Conservation (phyloP, 2,113 vertebrate genomes). For the Enhydra lutris region DNA sequence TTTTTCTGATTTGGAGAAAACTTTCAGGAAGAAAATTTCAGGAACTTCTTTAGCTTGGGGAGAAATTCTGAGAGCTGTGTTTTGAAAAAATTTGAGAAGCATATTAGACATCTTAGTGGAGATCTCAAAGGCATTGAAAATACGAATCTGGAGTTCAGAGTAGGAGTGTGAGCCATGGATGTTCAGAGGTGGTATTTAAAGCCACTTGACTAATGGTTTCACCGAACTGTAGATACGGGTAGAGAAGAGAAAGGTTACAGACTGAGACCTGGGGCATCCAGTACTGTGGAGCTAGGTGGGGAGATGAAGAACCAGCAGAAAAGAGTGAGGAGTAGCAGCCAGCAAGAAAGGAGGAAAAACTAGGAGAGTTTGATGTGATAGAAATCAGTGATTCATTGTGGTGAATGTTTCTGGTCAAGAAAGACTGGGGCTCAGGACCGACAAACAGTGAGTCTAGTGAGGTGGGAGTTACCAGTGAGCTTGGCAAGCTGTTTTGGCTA, state of each 20-base stretch:
- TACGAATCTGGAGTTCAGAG: not conserved
- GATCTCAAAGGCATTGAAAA: not conserved
- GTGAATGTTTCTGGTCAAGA: not conserved
- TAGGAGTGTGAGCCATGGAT: not conserved
- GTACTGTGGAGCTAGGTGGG: not conserved
- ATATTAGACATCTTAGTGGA: not conserved
- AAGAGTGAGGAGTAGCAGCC: not conserved
- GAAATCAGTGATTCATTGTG: not conserved
- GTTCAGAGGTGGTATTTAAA: not conserved
- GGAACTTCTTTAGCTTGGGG: not conserved
- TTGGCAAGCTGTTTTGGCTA: not conserved
- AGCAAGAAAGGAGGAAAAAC: not conserved
- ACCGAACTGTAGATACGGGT: not conserved
- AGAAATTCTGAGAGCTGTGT: not conserved
- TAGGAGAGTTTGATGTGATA: not conserved
- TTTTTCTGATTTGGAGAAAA: not conserved
- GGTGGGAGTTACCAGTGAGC: not conserved
- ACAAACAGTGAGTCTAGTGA: not conserved
- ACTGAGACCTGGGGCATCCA: not conserved
- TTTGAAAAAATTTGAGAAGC: not conserved
- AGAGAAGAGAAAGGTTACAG: not conserved
- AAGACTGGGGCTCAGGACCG: not conserved
- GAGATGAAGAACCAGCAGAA: not conserved
- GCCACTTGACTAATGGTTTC: not conserved
- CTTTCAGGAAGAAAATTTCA: not conserved